Base-by-base conservation (phyloP, 2,888 invertebrate genomes). In the Caenorhabditis afra region DNA sequence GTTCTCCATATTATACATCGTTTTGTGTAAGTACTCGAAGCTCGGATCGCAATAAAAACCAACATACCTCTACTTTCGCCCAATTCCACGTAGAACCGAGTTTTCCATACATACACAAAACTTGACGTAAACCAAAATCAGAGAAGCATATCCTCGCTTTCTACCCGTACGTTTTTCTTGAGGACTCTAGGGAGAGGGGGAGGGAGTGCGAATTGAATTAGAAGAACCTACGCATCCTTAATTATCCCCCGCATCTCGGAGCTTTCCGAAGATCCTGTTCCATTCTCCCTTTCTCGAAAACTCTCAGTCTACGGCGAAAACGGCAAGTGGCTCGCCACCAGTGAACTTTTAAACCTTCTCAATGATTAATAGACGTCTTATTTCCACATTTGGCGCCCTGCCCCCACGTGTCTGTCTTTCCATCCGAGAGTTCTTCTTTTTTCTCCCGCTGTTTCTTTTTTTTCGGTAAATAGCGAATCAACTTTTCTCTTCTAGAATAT, bases 281-380 rank as follows among this genome's bases (percentile, higher is more conserved):
- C 71, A 47, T 50, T 35, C 44, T 44, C 35, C 47, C 37, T 11
- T 5, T 11, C 55, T 62, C 14, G 37, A 47, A 62, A 41, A 39
- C 10, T 7, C 4, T 29, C 29, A 39, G 29, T 41, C 49, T 67
- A 5, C 29, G 3, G 29, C 29, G 64, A 44, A 58, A 47, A 29
- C 37, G 55, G 47, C n/a, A 49, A 49, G 49, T 12, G 37, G 29
- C 29, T 29, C 29, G 22, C 16, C 18, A 23, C n/a, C 45, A 18
- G 29, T 64, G 71, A 73, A 73, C 71, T 73, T 64, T 57, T 58
- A 73, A 64, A 73, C 64, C 58, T 64, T 64, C 58, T 73, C 71
- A 50, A 73, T 73, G 71, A 73, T 73, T 73, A 73, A 73, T 73
- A 58, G 71, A 73, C 64, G 64, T 64, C 41, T 64, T 73, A 50